Conservation (phyloP, 1,140 invertebrate species). For the Pseudobourletiella spinata region DNA sequence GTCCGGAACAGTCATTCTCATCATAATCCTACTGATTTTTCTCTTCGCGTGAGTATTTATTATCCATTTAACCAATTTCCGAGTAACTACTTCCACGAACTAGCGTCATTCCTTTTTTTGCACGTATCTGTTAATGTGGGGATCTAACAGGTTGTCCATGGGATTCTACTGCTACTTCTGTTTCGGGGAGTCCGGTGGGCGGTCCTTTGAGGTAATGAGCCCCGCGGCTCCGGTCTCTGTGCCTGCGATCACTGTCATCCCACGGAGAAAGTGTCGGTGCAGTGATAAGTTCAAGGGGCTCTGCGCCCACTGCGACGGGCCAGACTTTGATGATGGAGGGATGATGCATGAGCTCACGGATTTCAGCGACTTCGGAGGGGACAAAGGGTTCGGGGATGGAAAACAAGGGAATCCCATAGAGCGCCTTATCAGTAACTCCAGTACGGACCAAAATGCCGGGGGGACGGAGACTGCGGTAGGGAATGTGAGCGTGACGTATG, state of each 20-base stretch:
- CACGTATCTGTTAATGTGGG: too few species aligned
- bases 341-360: neutral
- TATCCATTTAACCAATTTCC: too few species aligned
- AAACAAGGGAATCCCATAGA: conserved; percentile 10
- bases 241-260: neutral
- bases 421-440: conserved; percentile 7
- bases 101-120: too few species aligned
- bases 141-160: neutral
- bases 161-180: conserved; percentile 4
- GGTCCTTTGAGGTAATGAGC: conserved; percentile 7
- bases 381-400: conserved; percentile 17
- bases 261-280: conserved; percentile 19
- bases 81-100: too few species aligned
- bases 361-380: conserved; percentile 20
- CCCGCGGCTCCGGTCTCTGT: conserved; percentile 2
- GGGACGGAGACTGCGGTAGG: neutral
- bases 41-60: too few species aligned
- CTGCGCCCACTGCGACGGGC: conserved; percentile 19
- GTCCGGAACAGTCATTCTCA: too few species aligned
- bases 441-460: neutral
- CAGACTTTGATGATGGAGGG: conserved; percentile 17
- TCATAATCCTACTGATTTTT: too few species aligned
- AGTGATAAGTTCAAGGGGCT: conserved; percentile 26
- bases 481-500: neutral
- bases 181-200: neutral